phyloP scores from a whole-genome alignment of 1,140 invertebrate genomes.

The Diabrotica virgifera region DNA sequence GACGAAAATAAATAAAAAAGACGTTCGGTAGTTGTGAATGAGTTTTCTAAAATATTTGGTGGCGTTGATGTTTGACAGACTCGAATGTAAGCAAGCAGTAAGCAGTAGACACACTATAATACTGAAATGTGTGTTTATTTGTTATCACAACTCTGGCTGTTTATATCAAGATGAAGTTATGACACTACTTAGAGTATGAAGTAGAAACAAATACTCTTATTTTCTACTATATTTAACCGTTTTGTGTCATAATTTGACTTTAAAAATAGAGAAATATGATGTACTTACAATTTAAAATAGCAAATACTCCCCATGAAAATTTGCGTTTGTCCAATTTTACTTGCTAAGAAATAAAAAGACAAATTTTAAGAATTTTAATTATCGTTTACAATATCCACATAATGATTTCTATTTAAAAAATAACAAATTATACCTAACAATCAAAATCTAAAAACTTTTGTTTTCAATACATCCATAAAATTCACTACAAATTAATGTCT shows the following conservation, averaged over 20 bases:
- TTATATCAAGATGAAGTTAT: slow-evolving; percentile 7
- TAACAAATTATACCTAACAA: no score
- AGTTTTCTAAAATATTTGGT: slow-evolving; percentile 9
- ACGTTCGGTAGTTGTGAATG: slow-evolving; percentile 8
- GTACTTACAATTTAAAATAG: no score
- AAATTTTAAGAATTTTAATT: no score
- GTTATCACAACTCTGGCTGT: slow-evolving; percentile 6
- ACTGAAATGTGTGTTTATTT: slow-evolving; percentile 9
- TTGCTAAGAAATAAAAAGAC: no score
- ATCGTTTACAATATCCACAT: no score
- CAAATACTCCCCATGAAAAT: no score
- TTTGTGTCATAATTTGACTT: not conserved
- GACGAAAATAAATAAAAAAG: slow-evolving; percentile 3
- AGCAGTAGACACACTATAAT: slow-evolving; percentile 11
- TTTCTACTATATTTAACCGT: not conserved
- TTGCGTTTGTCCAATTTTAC: no score
- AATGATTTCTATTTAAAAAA: no score
- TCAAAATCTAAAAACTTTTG: no score
- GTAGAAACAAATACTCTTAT: not conserved
- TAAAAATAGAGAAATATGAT: no score
- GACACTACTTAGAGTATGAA: slow-evolving; percentile 7
- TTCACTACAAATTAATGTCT: no score
- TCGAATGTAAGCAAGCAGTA: slow-evolving; percentile 10
- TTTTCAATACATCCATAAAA: no score
- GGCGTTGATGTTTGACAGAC: slow-evolving; percentile 9